phyloP scores from a whole-genome alignment of 92 coral and sea anemone species.

The Diadumene lineata region DNA sequence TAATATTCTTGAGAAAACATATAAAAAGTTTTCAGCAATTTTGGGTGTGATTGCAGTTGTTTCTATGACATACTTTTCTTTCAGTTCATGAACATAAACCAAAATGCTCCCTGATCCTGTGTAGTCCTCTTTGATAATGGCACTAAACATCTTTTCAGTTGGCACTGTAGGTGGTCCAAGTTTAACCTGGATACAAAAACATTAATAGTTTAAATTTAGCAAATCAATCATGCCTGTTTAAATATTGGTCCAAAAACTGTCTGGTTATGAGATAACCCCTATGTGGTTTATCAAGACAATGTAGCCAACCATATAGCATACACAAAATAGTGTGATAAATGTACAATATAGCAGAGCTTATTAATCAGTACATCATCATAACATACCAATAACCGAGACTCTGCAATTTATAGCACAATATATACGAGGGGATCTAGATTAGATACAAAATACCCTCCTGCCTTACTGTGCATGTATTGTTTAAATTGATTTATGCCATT shows the following conservation, averaged over 20 bases:
- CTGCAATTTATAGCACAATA: slow-evolving; percentile 1
- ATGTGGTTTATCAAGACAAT: no score
- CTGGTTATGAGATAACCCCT: no score
- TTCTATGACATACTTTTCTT: not conserved
- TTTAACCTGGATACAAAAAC: slow-evolving; percentile 24
- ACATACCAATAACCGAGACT: not conserved
- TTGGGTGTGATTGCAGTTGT: no score
- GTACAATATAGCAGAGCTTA: not conserved
- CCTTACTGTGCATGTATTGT: not conserved
- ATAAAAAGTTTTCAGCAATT: no score
- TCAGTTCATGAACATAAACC: slow-evolving; percentile 51
- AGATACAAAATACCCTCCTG: not conserved
- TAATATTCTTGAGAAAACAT: no score
- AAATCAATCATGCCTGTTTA: no score
- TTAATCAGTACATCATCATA: slow-evolving; percentile 2
- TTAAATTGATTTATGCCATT: not conserved
- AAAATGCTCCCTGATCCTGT: slow-evolving; percentile 45
- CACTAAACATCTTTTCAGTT: slow-evolving; percentile 45
- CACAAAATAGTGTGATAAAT: not conserved
- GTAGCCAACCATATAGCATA: no score
- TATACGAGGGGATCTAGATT: not conserved
- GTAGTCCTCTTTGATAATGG: slow-evolving; percentile 42
- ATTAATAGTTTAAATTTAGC: no score
- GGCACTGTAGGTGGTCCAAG: slow-evolving; percentile 49
- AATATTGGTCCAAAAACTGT: no score